Base-by-base conservation (phyloP, 1,140 invertebrate species). In the Agrypnia vestita region DNA sequence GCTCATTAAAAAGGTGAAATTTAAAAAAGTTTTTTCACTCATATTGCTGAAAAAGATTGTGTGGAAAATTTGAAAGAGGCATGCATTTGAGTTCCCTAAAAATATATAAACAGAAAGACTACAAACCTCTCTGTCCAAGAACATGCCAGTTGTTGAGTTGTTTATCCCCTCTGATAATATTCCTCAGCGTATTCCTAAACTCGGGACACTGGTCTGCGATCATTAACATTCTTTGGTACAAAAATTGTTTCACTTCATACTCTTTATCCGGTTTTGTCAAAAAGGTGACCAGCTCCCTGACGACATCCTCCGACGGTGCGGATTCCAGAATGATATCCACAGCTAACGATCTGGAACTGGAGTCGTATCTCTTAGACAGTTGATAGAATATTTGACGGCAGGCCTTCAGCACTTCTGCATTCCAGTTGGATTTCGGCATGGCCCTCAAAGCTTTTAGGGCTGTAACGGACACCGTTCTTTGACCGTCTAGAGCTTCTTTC, bases 291-390 rank as follows among this genome's bases (percentile, higher is more conserved):
- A 95, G 84, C 6, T 91, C 85, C 47, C 85, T 85, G 8, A 95
- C 74, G 62, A 89, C 85, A 17, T 91, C 88, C 13, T 92, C 87
- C 12, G 86, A 87, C 0, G 92, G 91, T 8, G 91, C 87, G 43
- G 88, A 88, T 71, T 92, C 90, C 0, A 96, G 86, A n/a, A 96
- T 86, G 10, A 96, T 90, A 84, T 96, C 94, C 10, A 94, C 85
- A 0, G 95, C 94, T 53, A 96, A 80, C 0, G 93, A 93, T 82
- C 95, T 88, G 0, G 93, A 90, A 25, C 93, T 95, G 13, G 94
- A 93, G 84, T 96, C 95, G 67, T 91, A 91, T 80, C 88, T 90
- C 25, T 89, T 88, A 3, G 87, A 87, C 4, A 92, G 85, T 84
- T 95, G 94, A 79, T 92, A 92, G 84, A 95, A 95, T 13, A 94